These are phyloP conservation scores for Petrolisthes cinctipes DNA, from an alignment of 2,888 invertebrate species.

Conservation along the genomic window DNA sequence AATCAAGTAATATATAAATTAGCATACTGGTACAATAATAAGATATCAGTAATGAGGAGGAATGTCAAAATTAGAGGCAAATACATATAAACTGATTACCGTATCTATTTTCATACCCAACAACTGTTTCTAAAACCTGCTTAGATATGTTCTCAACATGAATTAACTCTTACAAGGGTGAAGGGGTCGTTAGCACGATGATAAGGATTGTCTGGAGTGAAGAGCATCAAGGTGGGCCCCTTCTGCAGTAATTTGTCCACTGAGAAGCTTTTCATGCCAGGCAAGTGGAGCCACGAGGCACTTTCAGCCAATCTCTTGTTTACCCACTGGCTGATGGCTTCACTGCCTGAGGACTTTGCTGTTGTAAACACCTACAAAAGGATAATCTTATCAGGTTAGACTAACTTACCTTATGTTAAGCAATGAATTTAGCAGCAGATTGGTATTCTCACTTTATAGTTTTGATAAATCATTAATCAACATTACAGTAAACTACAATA, in stretches of 20 bases:
- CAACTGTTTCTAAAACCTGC: neutral
- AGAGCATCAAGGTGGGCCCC: constrained; percentile 81
- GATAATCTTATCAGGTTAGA: too few species aligned
- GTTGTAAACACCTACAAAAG: constrained; percentile 71
- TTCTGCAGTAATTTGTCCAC: constrained; percentile 79
- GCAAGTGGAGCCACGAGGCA: constrained; percentile 78
- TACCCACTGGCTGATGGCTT: constrained; percentile 76
- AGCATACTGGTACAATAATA: too few species aligned
- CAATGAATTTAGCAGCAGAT: too few species aligned
- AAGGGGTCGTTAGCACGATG: constrained; percentile 77
- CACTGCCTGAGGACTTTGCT: constrained; percentile 79
- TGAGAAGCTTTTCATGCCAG: constrained; percentile 79
- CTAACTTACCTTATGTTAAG: too few species aligned
- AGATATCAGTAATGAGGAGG: too few species aligned
- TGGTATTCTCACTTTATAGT: too few species aligned
- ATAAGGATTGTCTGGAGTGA: constrained; percentile 83
- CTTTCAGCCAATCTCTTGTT: constrained; percentile 76
- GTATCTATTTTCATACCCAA: neutral
- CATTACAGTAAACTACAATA: too few species aligned
- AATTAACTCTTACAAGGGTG: constrained; percentile 75
- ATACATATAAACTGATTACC: neutral
- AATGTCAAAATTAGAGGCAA: too few species aligned
- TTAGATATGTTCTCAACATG: neutral
- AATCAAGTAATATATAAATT: too few species aligned
- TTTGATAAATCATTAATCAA: too few species aligned